Evolutionary conservation across 2,797 vertebrate species (phyloP), one percentile per base, ranked within the genome.

Genomic region (Tiaroga cobitis): DNA sequence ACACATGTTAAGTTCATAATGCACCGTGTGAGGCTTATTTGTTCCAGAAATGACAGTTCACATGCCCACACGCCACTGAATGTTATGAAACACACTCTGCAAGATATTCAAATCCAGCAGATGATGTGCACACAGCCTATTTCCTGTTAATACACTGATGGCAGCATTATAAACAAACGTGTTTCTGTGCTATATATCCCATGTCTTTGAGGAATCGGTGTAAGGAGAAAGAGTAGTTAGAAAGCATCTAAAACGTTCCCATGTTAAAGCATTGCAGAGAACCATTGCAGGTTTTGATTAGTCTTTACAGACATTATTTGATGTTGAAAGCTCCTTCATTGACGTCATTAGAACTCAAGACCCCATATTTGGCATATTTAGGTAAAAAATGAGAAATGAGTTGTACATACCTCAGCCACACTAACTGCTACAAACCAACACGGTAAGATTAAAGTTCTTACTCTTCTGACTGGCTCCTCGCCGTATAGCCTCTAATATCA

Each of bases 401-500:
- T 26, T 69, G 70, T 81, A 85, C 87, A 79, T 87, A 90, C 88
- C 88, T 89, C 59, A 84, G 86, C 11, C 77, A 81, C 65, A 26
- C 26, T 49, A 24, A 7, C 85, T 81, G 79, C 79, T 41, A 13
- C 5, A 70, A 51, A 91, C 61, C 92, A 91, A 87, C 49, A 26
- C 77, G 8, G 16, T 73, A 49, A 37, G 85, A 88, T 91, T 88
- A 69, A 88, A 89, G 88, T 74, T 85, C 85, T 74, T 79, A 86
- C 68, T 11, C 15, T 41, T 54, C 82, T 74, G 54, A 46, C 65
- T 32, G 43, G 67, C 72, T 89, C 74, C 18, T 81, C 69, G 81
- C 54, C 84, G 67, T 67, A 18, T 49, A 91, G 89, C 87, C 90
- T 84, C 84, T 92, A 88, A 91, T 92, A 91, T 92, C 84, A 90